A percentile compares a stretch with the other conserved stretches of the same genome.
Conservation (phyloP, 2,888 invertebrate species). For the Melipona bicolor region DNA sequence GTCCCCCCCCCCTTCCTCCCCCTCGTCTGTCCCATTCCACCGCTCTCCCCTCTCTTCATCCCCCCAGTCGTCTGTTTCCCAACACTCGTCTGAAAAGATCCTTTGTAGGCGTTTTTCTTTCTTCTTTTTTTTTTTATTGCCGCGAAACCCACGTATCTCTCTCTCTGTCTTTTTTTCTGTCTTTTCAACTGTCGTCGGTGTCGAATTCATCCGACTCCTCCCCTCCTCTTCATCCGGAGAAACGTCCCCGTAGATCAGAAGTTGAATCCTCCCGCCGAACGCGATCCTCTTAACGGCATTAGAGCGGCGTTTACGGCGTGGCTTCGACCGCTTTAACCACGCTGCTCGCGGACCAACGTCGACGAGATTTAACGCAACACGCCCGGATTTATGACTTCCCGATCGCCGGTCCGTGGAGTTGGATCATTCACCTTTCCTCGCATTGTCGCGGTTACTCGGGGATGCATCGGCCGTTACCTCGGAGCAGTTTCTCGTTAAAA, state of each 20-base stretch:
- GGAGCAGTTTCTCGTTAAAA: conserved; percentile 29
- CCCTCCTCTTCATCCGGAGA: conserved; percentile 1
- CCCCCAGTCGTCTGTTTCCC: conserved; percentile 40
- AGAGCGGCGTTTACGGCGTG: conserved; percentile 66
- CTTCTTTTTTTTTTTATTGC: not conserved
- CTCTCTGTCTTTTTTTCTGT: not conserved
- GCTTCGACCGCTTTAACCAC: conserved; percentile 61
- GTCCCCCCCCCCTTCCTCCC: conserved; percentile 39
- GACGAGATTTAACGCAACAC: conserved; percentile 60
- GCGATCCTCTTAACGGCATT: conserved; percentile 70
- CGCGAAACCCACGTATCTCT: too few species aligned
- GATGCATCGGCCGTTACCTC: conserved; percentile 20
- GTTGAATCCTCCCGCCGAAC: conserved; percentile 45
- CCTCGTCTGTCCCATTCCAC: conserved; percentile 30
- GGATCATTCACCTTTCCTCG: conserved; percentile 44
- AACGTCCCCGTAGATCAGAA: conserved; percentile 39
- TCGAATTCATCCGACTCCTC: conserved; percentile 60
- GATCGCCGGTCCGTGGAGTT: conserved; percentile 15
- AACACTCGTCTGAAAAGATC: conserved; percentile 38
- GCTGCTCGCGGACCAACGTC: conserved; percentile 45
- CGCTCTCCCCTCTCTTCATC: conserved; percentile 23
- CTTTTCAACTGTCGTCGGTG: conserved; percentile 12
- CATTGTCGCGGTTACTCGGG: conserved; percentile 23
- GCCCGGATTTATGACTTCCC: conserved; percentile 58
- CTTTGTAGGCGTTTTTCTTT: conserved; percentile 73